Evolutionary conservation across 2,888 invertebrate species (phyloP).

Genomic region (Tridacna crocea): DNA sequence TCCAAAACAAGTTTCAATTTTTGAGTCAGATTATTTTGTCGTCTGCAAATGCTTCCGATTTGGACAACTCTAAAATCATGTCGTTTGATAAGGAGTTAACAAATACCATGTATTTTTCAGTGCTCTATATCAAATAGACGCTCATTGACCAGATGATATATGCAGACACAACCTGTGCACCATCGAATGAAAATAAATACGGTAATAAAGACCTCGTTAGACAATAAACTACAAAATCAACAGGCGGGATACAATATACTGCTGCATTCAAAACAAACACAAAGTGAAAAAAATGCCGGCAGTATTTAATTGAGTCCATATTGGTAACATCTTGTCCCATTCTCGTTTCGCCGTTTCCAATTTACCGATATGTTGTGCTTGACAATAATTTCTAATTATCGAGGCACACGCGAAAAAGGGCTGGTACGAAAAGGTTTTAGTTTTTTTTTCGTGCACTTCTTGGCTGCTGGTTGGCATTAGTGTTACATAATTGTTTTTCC

Average conservation of each 20-base stretch:
- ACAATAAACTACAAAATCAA: not conserved
- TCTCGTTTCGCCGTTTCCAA: conserved; percentile 11
- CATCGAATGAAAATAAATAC: not conserved
- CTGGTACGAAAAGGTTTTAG: not conserved
- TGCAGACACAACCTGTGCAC: not conserved
- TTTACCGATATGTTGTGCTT: conserved; percentile 18
- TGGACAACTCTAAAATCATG: too few species aligned
- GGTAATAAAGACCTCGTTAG: not conserved
- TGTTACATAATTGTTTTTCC: too few species aligned
- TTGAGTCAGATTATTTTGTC: too few species aligned
- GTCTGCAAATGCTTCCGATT: too few species aligned
- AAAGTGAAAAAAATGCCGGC: conserved; percentile 18
- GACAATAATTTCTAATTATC: conserved; percentile 21
- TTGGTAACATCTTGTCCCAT: conserved; percentile 32
- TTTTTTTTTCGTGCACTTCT: too few species aligned
- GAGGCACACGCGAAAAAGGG: conserved; percentile 17
- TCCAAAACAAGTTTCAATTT: too few species aligned
- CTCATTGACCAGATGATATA: not conserved
- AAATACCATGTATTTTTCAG: too few species aligned
- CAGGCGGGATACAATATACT: conserved; percentile 4
- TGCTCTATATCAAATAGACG: not conserved
- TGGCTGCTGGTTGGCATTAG: too few species aligned
- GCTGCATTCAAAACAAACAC: conserved; percentile 19
- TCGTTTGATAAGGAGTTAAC: too few species aligned
- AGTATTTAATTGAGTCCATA: conserved; percentile 43